Evolutionary conservation across 1,140 invertebrate genomes (phyloP), one percentile per base, ranked within the genome.

Genomic region (Pseudachorutes palmiensis): DNA sequence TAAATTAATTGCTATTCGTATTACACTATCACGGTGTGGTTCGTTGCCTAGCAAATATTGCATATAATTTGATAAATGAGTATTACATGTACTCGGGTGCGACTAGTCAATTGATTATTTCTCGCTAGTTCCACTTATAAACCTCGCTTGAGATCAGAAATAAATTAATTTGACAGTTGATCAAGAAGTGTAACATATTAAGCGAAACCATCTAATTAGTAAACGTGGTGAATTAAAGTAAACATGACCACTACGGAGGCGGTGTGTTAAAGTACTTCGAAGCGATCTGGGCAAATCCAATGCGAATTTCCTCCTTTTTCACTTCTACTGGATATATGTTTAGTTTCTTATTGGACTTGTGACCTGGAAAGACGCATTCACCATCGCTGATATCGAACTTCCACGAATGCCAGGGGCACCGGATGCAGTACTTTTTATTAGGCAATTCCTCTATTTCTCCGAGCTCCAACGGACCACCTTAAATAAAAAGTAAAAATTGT

Each of bases 381-480:
- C 62, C 63, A n/a, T 26, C 31, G 22, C 2, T 14, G 9, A 69
- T 49, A 41, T 62, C 48, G 57, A 71, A 71, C 36, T 71, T 71
- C 70, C 70, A 71, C 5, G 48, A 41, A 30, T 71, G 70, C 66
- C 66, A 71, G n/a, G 70, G 70, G 49, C 70, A 71, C n/a, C 48
- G 57, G 5, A 71, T 60, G 30, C 66, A 71, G 9, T 41, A 22
- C 0, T 30, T 29, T 45, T 62, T 49, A 24, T 62, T 49, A 14
- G 66, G 66, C 3, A 71, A n/a, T 12, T 71, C 70, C 49, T 71
- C 70, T 19, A 71, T 71, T 2, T 67, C 70, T 26, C 62, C 70
- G 30, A 64, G 32, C 26, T 62, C n/a, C 1, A 71, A 59, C 48
- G 70, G 66, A 31, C 70, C 70, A 24, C 70, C 70, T 71, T 3